These are phyloP conservation scores for Pandion haliaetus DNA, from an alignment of 2,113 vertebrate genomes.

Conservation along the genomic window DNA sequence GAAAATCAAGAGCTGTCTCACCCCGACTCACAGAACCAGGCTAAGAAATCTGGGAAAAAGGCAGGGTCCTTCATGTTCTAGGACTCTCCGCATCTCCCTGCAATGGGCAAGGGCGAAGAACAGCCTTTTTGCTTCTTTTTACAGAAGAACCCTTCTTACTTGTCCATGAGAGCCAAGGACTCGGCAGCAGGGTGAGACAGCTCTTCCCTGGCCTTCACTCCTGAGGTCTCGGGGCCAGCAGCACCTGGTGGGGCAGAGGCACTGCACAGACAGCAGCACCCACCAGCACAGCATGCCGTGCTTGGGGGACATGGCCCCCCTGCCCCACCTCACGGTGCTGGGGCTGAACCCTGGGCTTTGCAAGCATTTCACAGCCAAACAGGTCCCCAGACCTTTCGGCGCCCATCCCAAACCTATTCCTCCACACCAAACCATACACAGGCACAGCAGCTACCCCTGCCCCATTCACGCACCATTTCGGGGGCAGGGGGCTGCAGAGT, in stretches of 20 bases:
- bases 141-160: background rate
- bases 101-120: background rate
- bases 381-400: too few species aligned
- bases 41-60: background rate
- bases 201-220: background rate
- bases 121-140: background rate
- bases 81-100: background rate
- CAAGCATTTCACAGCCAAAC: background rate
- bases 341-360: background rate
- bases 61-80: background rate
- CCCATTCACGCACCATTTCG: background rate
- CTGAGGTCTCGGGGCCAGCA: background rate
- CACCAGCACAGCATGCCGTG: fast-evolving
- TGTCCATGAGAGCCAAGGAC: background rate
- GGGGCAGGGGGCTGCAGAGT: background rate
- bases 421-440: background rate
- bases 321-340: background rate
- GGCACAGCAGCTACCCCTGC: background rate
- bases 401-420: too few species aligned
- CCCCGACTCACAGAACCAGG: background rate
- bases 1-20: background rate
- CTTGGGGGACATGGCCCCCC: fast-evolving
- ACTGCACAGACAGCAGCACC: background rate
- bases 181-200: background rate
- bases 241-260: background rate